Evolutionary conservation across 2,113 vertebrate genomes (phyloP).

Genomic region (Alectura lathami): DNA sequence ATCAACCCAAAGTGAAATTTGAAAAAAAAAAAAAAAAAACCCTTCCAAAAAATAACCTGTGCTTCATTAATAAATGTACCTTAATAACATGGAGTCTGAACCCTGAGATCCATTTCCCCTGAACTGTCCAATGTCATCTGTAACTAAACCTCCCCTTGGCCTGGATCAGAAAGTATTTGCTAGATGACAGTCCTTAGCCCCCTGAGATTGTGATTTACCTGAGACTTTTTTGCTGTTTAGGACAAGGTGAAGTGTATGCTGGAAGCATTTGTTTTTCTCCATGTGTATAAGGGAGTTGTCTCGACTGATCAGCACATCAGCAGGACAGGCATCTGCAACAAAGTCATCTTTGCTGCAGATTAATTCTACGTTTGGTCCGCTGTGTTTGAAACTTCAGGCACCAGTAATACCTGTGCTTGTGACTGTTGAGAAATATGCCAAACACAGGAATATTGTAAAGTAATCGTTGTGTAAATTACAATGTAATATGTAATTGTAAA

Average conservation of each 20-base stretch:
- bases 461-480: no score
- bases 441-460: background rate
- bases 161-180: background rate
- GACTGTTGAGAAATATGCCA: background rate
- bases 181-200: background rate
- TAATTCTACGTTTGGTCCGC: background rate
- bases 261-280: background rate
- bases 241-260: background rate
- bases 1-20: background rate
- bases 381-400: background rate
- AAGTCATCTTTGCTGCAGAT: background rate
- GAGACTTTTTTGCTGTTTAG: background rate
- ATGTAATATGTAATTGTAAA: no score
- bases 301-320: background rate
- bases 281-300: background rate
- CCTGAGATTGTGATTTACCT: background rate
- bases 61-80: background rate
- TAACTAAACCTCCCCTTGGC: background rate
- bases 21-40: background rate
- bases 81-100: background rate
- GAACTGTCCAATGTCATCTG: background rate
- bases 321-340: background rate
- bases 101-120: background rate
- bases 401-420: background rate
- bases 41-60: background rate